Evolutionary conservation across 2,113 vertebrate species (phyloP).

Genomic region (Rattus rattus): DNA sequence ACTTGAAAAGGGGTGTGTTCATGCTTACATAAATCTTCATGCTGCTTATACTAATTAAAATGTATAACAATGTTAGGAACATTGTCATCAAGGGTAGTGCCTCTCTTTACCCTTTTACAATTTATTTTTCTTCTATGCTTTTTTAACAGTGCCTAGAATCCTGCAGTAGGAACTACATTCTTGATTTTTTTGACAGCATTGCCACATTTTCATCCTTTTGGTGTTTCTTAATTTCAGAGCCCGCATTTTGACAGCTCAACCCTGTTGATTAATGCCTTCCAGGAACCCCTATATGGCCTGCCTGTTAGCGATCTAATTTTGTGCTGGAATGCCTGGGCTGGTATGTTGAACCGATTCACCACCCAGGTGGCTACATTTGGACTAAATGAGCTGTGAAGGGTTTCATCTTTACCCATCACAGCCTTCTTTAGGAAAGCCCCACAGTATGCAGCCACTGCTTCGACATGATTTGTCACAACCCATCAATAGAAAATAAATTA

Average conservation of each 20-base stretch:
- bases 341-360: constrained; percentile 92
- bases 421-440: constrained; percentile 86
- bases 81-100: constrained; percentile 63
- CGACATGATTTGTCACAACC: constrained; percentile 94
- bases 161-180: constrained; percentile 73
- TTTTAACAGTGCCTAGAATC: constrained; percentile 67
- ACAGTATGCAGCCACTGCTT: constrained; percentile 88
- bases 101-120: constrained; percentile 70
- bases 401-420: constrained; percentile 92
- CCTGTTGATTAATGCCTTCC: constrained; percentile 93
- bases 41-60: constrained; percentile 82
- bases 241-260: constrained; percentile 90
- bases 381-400: constrained; percentile 99
- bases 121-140: constrained; percentile 75
- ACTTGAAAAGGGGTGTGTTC: constrained; percentile 70
- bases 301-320: constrained; percentile 92
- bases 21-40: constrained; percentile 74
- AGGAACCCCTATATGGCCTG: constrained; percentile 91
- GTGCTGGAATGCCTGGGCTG: constrained; percentile 91
- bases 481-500: constrained; percentile 99
- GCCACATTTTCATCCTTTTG: constrained; percentile 82
- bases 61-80: constrained; percentile 71
- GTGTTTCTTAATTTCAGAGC: constrained; percentile 84
- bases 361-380: constrained; percentile 97
- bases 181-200: constrained; percentile 74